These are phyloP conservation scores for Eupithecia inturbata DNA, from an alignment of 2,888 invertebrate genomes.

Conservation along the genomic window DNA sequence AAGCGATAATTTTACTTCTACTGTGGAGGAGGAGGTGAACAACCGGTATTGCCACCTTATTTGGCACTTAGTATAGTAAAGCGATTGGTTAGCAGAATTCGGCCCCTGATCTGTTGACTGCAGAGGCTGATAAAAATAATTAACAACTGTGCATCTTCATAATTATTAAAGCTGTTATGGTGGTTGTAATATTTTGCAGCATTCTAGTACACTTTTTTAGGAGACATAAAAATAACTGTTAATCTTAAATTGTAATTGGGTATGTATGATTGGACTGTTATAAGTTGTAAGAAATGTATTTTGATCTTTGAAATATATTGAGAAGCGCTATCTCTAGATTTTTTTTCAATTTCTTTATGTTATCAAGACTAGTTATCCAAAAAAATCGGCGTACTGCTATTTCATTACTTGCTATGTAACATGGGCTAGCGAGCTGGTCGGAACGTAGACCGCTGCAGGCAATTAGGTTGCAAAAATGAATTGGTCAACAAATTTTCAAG, in stretches of 20 bases:
- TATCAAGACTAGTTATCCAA: neutral
- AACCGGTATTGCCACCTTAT: no score
- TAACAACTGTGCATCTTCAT: constrained; percentile 54
- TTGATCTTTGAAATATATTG: constrained; percentile 82
- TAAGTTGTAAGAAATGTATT: constrained; percentile 81
- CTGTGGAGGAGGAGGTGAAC: no score
- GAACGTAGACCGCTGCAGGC: neutral
- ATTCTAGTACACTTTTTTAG: constrained; percentile 70
- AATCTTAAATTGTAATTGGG: constrained; percentile 75
- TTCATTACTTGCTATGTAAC: neutral
- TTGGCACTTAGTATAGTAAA: no score
- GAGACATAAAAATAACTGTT: constrained; percentile 59
- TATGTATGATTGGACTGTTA: constrained; percentile 77
- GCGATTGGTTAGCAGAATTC: no score
- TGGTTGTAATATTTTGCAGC: constrained; percentile 72
- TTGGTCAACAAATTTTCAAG: no score
- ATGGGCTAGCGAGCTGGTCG: neutral
- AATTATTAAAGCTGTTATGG: constrained; percentile 60
- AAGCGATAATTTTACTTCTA: no score
- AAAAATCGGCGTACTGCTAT: neutral
- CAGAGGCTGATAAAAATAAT: constrained; percentile 58
- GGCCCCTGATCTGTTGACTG: constrained; percentile 21
- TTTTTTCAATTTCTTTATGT: constrained; percentile 33
- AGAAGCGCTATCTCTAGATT: constrained; percentile 55
- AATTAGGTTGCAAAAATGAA: neutral